These are phyloP conservation scores for Limnephilus rhombicus DNA, from an alignment of 2,888 invertebrate species.

Conservation along the genomic window DNA sequence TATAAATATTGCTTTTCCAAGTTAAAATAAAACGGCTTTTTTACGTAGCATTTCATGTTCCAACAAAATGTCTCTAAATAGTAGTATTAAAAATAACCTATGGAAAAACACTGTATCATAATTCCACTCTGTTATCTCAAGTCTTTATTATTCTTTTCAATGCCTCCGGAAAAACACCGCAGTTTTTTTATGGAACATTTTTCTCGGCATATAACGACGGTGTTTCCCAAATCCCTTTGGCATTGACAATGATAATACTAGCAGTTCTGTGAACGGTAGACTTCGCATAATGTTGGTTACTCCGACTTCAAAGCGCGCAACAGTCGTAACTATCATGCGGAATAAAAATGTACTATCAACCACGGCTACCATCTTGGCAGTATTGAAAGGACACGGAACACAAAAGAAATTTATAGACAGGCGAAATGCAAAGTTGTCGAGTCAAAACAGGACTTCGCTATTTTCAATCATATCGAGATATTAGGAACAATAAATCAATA, in stretches of 20 bases:
- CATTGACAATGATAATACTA: neutral
- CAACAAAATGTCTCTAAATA: neutral
- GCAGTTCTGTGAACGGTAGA: neutral
- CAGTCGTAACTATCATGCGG: too few relatives aligned
- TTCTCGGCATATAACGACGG: neutral
- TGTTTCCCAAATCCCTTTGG: neutral
- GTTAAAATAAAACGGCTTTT: too few relatives aligned
- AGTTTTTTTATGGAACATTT: neutral
- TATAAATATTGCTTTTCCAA: neutral
- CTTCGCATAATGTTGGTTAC: too few relatives aligned
- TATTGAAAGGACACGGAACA: too few relatives aligned
- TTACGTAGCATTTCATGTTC: neutral
- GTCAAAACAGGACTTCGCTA: too few relatives aligned
- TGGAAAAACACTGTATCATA: neutral
- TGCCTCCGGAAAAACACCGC: neutral
- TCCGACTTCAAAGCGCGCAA: too few relatives aligned
- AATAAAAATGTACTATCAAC: too few relatives aligned
- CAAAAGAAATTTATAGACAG: too few relatives aligned
- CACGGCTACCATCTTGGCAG: too few relatives aligned
- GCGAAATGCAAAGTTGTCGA: too few relatives aligned
- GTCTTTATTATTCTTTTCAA: neutral
- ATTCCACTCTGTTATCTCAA: neutral
- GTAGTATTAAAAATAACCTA: neutral
- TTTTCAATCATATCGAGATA: too few relatives aligned
- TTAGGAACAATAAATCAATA: too few relatives aligned